phyloP scores from a whole-genome alignment of 2,888 invertebrate species.

The Caradrina kadenii region DNA sequence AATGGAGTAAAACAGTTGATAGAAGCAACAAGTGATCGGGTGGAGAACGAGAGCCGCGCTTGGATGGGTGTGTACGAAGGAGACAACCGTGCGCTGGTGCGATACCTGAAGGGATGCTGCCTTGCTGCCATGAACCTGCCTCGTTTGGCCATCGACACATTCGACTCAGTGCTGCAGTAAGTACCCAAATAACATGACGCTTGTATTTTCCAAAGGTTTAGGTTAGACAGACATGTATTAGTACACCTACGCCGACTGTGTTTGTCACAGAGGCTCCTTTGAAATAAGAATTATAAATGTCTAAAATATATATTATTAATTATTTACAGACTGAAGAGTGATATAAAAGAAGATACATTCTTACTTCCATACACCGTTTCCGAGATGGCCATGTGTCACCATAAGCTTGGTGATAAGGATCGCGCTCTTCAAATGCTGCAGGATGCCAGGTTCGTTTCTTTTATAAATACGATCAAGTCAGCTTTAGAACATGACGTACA shows the following conservation, averaged over 20 bases:
- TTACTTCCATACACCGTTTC: slow-evolving; percentile 96
- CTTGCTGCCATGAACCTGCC: slow-evolving; percentile 94
- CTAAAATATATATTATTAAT: neutral
- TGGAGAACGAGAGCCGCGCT: slow-evolving; percentile 58
- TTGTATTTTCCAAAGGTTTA: neutral
- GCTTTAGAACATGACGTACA: slow-evolving; percentile 1
- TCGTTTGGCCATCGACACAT: slow-evolving; percentile 94
- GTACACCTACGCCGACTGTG: neutral
- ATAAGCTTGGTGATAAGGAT: slow-evolving; percentile 92
- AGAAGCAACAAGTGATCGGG: slow-evolving; percentile 66
- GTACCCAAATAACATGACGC: slow-evolving; percentile 7
- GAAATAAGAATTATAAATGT: neutral
- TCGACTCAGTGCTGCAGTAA: slow-evolving; percentile 64
- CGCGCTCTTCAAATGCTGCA: slow-evolving; percentile 94
- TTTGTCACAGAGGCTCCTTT: too few species aligned
- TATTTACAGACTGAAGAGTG: slow-evolving; percentile 90
- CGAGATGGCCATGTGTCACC: slow-evolving; percentile 95
- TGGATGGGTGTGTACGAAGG: slow-evolving; percentile 86
- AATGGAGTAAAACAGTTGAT: slow-evolving; percentile 71
- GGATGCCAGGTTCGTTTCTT: slow-evolving; percentile 93
- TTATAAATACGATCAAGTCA: neutral
- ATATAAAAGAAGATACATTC: slow-evolving; percentile 95
- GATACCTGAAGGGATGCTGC: slow-evolving; percentile 95
- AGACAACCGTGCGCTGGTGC: slow-evolving; percentile 94
- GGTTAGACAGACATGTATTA: neutral